Evolutionary conservation across 2,797 vertebrate genomes (phyloP).

Genomic region (Centroberyx gerrardi): DNA sequence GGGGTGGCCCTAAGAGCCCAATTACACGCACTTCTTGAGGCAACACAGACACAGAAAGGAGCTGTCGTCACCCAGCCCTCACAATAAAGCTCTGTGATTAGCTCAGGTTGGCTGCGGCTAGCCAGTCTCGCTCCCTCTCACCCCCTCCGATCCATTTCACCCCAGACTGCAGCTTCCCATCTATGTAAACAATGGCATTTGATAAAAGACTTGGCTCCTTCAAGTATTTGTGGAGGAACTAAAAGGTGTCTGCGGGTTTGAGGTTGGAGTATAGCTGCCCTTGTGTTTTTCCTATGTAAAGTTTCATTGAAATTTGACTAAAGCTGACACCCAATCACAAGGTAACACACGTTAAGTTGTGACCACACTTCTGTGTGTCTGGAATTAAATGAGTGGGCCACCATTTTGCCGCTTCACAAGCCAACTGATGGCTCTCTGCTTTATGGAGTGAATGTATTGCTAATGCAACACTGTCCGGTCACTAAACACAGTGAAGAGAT

Average conservation of each 20-base stretch:
- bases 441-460: constrained; percentile 43
- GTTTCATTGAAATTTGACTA: constrained; percentile 9
- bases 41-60: constrained; percentile 68
- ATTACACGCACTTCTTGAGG: constrained; percentile 69
- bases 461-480: constrained; percentile 50
- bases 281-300: constrained; percentile 3
- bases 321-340: constrained; percentile 19
- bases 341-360: constrained; percentile 21
- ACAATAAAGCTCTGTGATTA: constrained; percentile 49
- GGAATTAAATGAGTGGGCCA: constrained; percentile 21
- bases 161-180: constrained; percentile 34
- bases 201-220: constrained; percentile 15
- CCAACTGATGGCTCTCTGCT: constrained; percentile 37
- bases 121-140: constrained; percentile 17
- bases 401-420: constrained; percentile 26
- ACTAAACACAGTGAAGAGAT: constrained; percentile 51
- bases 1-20: constrained; percentile 74
- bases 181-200: constrained; percentile 25
- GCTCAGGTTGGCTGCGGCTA: constrained; percentile 30
- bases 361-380: constrained; percentile 28
- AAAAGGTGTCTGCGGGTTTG: background rate
- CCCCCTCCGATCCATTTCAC: constrained; percentile 27
- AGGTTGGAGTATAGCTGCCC: background rate
- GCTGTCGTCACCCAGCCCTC: constrained; percentile 55
- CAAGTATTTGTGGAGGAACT: constrained; percentile 3